These are phyloP conservation scores for Ptilonorhynchus violaceus DNA, from an alignment of 2,113 vertebrate species.

Conservation along the genomic window DNA sequence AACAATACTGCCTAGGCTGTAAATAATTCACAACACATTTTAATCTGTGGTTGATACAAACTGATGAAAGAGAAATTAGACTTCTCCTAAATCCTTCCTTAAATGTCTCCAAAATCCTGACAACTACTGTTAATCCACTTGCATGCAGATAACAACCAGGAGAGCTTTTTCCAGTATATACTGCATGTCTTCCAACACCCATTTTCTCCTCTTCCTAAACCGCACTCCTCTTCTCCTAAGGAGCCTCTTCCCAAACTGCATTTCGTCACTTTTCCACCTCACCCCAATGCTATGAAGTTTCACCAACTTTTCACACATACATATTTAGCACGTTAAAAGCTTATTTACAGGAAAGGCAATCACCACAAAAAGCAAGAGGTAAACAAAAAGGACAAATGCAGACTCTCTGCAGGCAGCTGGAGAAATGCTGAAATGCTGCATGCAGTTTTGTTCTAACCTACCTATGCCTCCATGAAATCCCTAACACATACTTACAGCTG, in stretches of 20 bases:
- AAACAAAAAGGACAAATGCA: background rate
- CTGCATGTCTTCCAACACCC: background rate
- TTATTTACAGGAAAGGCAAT: background rate
- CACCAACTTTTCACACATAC: background rate
- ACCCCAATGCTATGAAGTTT: background rate
- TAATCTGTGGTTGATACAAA: background rate
- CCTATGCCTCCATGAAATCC: background rate
- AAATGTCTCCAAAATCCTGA: background rate
- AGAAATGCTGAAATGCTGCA: background rate
- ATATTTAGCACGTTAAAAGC: background rate
- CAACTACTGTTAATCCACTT: background rate
- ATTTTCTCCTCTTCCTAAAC: background rate
- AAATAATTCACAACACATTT: background rate
- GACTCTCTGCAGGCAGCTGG: background rate
- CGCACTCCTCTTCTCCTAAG: background rate
- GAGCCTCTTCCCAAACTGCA: background rate
- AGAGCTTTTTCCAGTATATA: background rate
- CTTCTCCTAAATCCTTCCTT: background rate
- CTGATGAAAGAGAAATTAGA: background rate
- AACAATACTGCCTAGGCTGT: background rate
- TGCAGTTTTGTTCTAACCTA: background rate
- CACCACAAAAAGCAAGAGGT: background rate
- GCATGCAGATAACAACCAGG: background rate
- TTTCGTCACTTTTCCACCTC: background rate
- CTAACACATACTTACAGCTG: background rate